Conservation (phyloP, 2,113 vertebrate genomes). For the Xiphophorus maculatus region DNA sequence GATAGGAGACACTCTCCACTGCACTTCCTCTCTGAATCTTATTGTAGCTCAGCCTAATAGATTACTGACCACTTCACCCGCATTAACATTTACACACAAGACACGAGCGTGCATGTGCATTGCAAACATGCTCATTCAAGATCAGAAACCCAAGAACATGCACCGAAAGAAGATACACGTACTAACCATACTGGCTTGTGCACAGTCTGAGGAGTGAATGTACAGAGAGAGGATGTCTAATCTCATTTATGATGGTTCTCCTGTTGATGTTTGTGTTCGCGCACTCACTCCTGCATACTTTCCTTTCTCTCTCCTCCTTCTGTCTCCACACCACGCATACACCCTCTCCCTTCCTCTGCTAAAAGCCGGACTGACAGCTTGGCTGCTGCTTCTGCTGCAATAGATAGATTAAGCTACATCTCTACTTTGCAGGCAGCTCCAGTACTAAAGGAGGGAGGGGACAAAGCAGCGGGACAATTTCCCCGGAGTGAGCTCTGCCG, state of each 20-base stretch:
- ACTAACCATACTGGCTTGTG: conserved; percentile 53
- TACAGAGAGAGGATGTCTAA: conserved; percentile 41
- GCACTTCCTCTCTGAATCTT: conserved; percentile 21
- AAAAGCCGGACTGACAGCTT: conserved; percentile 72
- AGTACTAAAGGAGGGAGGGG: conserved; percentile 56
- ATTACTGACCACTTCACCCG: conserved; percentile 24
- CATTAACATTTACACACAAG: conserved; percentile 12
- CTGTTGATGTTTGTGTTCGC: conserved; percentile 54
- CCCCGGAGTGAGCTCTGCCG: conserved; percentile 63
- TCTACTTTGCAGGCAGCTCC: conserved; percentile 68
- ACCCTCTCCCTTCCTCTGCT: conserved; percentile 52
- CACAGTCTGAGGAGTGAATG: conserved; percentile 51
- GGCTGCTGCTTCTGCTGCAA: conserved; percentile 65
- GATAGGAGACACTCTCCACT: conserved; percentile 34
- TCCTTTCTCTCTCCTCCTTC: conserved; percentile 15
- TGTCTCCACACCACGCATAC: conserved; percentile 49
- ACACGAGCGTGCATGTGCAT: conserved; percentile 16
- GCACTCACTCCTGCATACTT: conserved; percentile 39
- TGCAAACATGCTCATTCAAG: conserved; percentile 22
- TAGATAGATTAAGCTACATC: conserved; percentile 75
- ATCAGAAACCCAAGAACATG: conserved; percentile 11
- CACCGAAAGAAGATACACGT: conserved; percentile 25
- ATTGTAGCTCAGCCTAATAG: conserved; percentile 29
- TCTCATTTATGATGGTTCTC: conserved; percentile 60
- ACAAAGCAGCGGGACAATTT: conserved; percentile 63